Percentiles rank a stretch among this genome's conserved stretches.
Conservation (phyloP, 2,113 vertebrate genomes). For the Pelvicachromis taeniatus region DNA sequence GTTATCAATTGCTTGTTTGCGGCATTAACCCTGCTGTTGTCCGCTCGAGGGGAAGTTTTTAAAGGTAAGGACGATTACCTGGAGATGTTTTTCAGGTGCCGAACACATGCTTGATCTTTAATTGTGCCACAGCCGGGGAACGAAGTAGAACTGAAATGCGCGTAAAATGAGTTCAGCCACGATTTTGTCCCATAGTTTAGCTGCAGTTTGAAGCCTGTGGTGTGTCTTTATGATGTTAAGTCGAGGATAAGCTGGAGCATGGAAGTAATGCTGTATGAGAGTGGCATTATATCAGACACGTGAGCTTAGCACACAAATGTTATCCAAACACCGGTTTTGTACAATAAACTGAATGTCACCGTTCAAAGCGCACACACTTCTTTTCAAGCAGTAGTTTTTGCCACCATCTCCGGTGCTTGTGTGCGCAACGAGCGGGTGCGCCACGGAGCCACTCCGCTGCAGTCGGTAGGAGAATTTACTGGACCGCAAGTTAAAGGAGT, state of each 20-base stretch:
- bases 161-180: slow-evolving; percentile 5
- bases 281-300: neutral
- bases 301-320: neutral
- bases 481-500: neutral
- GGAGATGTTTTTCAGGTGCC: neutral
- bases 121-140: neutral
- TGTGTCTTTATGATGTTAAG: neutral
- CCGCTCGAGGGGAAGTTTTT: slow-evolving; percentile 71
- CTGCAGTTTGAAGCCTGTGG: neutral
- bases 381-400: neutral
- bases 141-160: neutral
- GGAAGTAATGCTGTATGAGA: neutral
- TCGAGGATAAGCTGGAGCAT: too few species aligned
- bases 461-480: neutral
- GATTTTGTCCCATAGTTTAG: neutral
- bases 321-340: neutral
- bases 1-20: slow-evolving; percentile 70
- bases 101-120: neutral
- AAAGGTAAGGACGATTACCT: slow-evolving; percentile 70
- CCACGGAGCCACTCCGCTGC: neutral
- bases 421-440: slow-evolving; percentile 44
- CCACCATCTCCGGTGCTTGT: neutral
- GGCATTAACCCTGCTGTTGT: slow-evolving; percentile 68
- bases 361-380: neutral
- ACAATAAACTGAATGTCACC: too few species aligned